These are phyloP conservation scores for Antheraea mylitta DNA, from an alignment of 1,140 invertebrate genomes.

Conservation along the genomic window DNA sequence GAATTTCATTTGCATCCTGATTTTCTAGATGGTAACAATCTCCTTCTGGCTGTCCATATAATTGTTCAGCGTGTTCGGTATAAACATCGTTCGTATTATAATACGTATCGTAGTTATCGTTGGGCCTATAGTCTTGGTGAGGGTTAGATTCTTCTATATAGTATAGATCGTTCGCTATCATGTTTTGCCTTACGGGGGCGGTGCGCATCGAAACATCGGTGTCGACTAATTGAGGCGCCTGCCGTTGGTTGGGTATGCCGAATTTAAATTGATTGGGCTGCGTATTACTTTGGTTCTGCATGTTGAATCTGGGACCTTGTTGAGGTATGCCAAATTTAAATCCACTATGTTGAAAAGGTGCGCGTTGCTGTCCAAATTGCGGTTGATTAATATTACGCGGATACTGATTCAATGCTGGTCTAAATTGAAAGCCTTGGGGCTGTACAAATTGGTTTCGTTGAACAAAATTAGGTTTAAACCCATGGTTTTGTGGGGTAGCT, in stretches of 20 bases:
- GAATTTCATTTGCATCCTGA: neutral
- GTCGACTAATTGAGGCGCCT: neutral
- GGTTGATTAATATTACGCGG: neutral
- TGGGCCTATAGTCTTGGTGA: neutral
- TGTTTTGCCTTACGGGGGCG: neutral
- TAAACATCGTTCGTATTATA: neutral
- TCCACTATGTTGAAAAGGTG: neutral
- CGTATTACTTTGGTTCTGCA: neutral
- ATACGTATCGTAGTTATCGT: neutral
- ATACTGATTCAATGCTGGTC: neutral
- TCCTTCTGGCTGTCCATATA: neutral
- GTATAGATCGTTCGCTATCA: neutral
- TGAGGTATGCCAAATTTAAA: neutral
- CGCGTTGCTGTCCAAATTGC: neutral
- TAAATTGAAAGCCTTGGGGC: neutral
- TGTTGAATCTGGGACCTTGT: neutral
- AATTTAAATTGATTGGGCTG: conserved; percentile 2
- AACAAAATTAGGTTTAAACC: neutral
- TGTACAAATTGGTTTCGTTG: neutral
- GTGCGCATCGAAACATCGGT: conserved; percentile 5
- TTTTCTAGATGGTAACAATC: neutral
- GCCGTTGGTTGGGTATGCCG: conserved; percentile 2
- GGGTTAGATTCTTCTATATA: neutral
- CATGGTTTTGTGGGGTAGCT: neutral
- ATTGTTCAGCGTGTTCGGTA: neutral